These are phyloP conservation scores for Zaprionus tsacasi DNA, from an alignment of 1,140 invertebrate genomes.

Conservation along the genomic window DNA sequence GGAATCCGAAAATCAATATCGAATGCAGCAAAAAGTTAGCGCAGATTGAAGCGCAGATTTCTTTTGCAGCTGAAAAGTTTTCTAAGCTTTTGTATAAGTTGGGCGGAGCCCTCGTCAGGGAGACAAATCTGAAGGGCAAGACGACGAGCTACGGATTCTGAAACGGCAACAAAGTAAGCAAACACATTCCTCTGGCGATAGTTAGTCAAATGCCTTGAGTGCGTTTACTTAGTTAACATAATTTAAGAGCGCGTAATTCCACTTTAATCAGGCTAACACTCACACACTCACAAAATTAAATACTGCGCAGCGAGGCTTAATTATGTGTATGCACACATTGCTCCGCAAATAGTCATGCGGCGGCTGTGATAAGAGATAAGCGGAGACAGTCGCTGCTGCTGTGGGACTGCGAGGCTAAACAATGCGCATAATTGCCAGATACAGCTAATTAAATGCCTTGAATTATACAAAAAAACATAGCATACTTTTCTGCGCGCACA, in stretches of 20 bases:
- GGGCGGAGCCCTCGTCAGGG: background rate
- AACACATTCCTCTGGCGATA: background rate
- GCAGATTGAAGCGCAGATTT: background rate
- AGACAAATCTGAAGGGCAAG: background rate
- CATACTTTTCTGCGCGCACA: slow-evolving; percentile 30
- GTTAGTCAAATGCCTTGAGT: background rate
- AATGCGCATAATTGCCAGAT: slow-evolving; percentile 23
- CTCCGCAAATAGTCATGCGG: slow-evolving; percentile 18
- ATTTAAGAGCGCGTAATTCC: background rate
- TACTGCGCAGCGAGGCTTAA: slow-evolving; percentile 6
- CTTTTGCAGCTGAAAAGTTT: background rate
- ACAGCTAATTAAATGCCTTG: slow-evolving; percentile 25
- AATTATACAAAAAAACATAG: slow-evolving; percentile 27
- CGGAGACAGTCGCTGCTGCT: background rate
- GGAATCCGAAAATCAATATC: background rate
- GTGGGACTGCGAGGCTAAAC: slow-evolving; percentile 5
- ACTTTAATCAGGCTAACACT: background rate
- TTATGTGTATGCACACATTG: slow-evolving; percentile 38
- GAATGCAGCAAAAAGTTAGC: background rate
- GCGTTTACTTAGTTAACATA: background rate
- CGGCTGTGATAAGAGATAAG: slow-evolving; percentile 42
- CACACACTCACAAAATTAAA: background rate
- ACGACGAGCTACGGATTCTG: background rate
- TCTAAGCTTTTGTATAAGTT: slow-evolving; percentile 3
- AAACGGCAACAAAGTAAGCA: background rate